Percentiles rank a stretch among this genome's conserved stretches.
Conservation (phyloP, 2,888 invertebrate species). For the Luperina nickerlii region DNA sequence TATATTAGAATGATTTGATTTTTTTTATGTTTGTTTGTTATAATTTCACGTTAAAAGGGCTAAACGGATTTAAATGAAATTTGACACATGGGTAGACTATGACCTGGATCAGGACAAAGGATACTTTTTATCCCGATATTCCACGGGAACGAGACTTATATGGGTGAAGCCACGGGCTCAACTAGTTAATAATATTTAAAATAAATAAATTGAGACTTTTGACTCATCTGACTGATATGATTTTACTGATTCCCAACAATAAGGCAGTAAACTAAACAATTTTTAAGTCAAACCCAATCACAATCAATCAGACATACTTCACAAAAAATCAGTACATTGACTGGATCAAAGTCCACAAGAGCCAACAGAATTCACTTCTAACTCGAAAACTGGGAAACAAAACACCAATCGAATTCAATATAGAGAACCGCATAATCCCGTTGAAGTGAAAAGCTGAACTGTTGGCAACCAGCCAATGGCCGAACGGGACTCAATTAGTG, state of each 20-base stretch:
- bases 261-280: not conserved
- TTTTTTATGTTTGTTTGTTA: not conserved
- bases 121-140: not conserved
- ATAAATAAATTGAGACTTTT: not conserved
- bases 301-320: not conserved
- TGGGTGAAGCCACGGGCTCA: not conserved
- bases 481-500: constrained; percentile 79
- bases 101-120: not conserved
- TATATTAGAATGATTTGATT: not conserved
- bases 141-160: not conserved
- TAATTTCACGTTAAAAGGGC: not conserved
- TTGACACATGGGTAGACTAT: not conserved
- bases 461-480: constrained; percentile 73
- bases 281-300: not conserved
- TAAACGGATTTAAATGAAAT: not conserved
- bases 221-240: not conserved
- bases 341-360: constrained; percentile 35
- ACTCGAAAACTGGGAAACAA: constrained; percentile 62
- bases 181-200: not conserved
- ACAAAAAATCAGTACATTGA: not conserved
- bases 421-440: constrained; percentile 77
- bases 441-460: constrained; percentile 79
- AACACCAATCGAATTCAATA: constrained; percentile 67
- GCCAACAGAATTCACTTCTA: constrained; percentile 54
- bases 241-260: not conserved